These are phyloP conservation scores for Thymelicus lineola DNA, from an alignment of 2,888 invertebrate genomes.

Conservation along the genomic window DNA sequence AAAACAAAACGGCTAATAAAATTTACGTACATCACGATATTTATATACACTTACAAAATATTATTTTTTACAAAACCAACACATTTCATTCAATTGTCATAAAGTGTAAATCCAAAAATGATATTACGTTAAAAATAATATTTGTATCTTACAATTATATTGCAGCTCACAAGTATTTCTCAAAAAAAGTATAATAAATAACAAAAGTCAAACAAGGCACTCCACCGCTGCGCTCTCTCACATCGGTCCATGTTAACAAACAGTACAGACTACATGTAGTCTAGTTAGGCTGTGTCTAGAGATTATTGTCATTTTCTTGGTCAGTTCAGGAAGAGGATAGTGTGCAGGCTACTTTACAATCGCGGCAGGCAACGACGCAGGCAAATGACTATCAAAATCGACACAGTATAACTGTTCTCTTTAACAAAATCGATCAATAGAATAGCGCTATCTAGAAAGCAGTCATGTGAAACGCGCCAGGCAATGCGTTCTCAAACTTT, in stretches of 20 bases:
- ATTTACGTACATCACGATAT: slow-evolving; percentile 9
- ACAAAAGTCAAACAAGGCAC: slow-evolving; percentile 13
- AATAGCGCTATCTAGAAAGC: no score
- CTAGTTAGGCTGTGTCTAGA: slow-evolving; percentile 75
- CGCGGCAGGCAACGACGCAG: slow-evolving; percentile 26
- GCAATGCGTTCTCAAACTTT: no score
- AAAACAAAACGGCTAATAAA: background rate
- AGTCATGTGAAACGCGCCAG: no score
- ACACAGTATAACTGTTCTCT: no score
- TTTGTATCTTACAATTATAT: slow-evolving; percentile 12
- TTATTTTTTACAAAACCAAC: slow-evolving; percentile 7
- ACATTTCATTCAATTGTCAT: background rate
- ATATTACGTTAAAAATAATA: slow-evolving; percentile 6
- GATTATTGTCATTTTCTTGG: slow-evolving; percentile 83
- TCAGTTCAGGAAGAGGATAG: slow-evolving; percentile 69
- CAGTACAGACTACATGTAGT: slow-evolving; percentile 57
- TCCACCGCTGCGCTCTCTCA: slow-evolving; percentile 47
- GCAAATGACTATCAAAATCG: slow-evolving; percentile 43
- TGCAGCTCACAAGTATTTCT: slow-evolving; percentile 1
- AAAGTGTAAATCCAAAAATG: background rate
- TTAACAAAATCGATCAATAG: no score
- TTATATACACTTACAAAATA: slow-evolving; percentile 12
- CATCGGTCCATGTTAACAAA: slow-evolving; percentile 36
- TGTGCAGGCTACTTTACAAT: slow-evolving; percentile 50
- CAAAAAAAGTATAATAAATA: background rate